A percentile compares a stretch with the other conserved stretches of the same genome.
These are phyloP conservation scores for Drosophila tsacasi DNA, from an alignment of 1,140 invertebrate genomes.

Conservation along the genomic window DNA sequence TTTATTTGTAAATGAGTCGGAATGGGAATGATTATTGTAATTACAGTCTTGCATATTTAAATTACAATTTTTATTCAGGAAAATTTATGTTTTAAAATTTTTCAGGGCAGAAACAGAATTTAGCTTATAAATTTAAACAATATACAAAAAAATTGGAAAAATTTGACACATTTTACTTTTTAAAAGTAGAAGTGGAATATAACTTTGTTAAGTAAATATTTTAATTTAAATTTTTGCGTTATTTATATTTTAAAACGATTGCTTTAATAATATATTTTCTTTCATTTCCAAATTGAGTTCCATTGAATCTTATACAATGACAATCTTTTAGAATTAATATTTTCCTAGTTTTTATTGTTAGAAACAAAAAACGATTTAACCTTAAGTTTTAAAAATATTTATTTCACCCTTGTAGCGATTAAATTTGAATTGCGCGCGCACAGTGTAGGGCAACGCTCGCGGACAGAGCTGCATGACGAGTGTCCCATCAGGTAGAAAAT, in stretches of 20 bases:
- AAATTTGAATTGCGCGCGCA: constrained; percentile 53
- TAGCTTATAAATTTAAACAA: background rate
- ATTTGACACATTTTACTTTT: background rate
- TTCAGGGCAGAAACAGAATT: too few species aligned
- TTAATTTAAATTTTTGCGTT: background rate
- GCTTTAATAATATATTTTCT: background rate
- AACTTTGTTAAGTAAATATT: background rate
- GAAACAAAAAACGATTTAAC: background rate
- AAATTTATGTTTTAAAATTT: too few species aligned
- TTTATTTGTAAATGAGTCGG: too few species aligned
- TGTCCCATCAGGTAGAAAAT: constrained; percentile 29
- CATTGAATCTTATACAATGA: background rate
- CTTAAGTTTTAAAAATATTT: background rate
- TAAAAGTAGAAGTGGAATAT: background rate
- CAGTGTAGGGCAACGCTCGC: constrained; percentile 49
- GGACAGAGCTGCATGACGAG: constrained; percentile 22
- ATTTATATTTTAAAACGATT: too few species aligned
- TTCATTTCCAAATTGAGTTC: background rate
- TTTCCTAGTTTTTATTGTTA: background rate
- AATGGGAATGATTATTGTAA: too few species aligned
- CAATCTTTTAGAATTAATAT: too few species aligned
- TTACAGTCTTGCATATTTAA: too few species aligned
- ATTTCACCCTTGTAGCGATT: background rate
- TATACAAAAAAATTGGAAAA: background rate
- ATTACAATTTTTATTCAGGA: too few species aligned